phyloP scores from a whole-genome alignment of 2,113 vertebrate species.

The Calyptommatus sinebrachiatus region DNA sequence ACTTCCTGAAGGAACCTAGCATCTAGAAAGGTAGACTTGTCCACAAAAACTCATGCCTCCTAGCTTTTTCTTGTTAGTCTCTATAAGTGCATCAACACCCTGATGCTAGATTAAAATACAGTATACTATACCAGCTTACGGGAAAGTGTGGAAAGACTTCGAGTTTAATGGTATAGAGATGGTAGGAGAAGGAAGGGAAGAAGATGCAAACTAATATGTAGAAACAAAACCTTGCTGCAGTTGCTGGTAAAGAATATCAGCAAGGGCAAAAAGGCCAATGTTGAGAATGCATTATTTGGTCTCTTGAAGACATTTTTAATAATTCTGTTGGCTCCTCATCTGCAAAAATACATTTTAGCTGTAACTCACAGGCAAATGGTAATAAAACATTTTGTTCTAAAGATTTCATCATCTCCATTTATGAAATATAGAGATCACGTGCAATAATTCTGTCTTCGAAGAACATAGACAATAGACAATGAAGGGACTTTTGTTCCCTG shows the following conservation, averaged over 20 bases:
- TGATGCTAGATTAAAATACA: not conserved
- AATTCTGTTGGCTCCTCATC: not conserved
- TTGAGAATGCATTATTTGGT: fast-evolving
- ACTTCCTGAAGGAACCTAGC: too few relatives aligned
- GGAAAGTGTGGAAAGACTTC: too few relatives aligned
- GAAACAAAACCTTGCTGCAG: too few relatives aligned
- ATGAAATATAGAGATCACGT: slow-evolving; percentile 44
- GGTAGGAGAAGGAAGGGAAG: too few relatives aligned
- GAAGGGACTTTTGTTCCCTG: slow-evolving; percentile 28
- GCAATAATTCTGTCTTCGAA: slow-evolving; percentile 40
- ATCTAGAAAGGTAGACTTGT: too few relatives aligned
- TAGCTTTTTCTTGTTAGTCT: too few relatives aligned
- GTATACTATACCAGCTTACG: not conserved
- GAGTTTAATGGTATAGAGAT: too few relatives aligned
- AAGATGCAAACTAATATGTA: too few relatives aligned
- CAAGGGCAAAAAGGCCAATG: too few relatives aligned
- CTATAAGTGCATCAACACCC: too few relatives aligned
- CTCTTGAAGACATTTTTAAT: slow-evolving; percentile 4
- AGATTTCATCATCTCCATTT: slow-evolving; percentile 33
- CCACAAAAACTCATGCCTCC: too few relatives aligned
- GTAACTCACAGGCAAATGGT: slow-evolving; percentile 5
- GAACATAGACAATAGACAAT: slow-evolving; percentile 40
- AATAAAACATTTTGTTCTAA: slow-evolving; percentile 26
- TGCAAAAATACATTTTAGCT: slow-evolving; percentile 18
- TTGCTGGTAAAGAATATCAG: too few relatives aligned